phyloP scores from a whole-genome alignment of 2,113 vertebrate species.

The Agapornis roseicollis region DNA sequence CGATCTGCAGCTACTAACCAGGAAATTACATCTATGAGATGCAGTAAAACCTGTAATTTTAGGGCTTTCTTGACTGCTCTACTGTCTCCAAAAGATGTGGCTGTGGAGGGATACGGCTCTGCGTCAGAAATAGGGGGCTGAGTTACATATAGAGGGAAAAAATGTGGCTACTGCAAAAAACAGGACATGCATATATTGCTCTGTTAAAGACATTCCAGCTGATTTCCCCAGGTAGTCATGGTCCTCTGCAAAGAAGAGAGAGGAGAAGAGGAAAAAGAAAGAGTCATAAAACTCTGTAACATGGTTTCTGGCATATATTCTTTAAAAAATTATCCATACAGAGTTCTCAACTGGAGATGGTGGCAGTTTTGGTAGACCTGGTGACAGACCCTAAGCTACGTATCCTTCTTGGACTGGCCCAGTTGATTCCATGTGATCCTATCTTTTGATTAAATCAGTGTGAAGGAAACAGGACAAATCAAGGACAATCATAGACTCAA shows the following conservation, averaged over 20 bases:
- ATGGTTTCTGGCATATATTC: background rate
- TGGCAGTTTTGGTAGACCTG: background rate
- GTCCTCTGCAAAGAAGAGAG: background rate
- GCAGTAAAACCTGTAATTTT: background rate
- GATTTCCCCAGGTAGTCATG: background rate
- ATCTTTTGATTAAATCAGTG: background rate
- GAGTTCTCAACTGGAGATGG: background rate
- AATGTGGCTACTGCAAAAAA: background rate
- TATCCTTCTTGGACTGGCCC: background rate
- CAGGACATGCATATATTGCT: background rate
- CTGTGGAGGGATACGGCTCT: background rate
- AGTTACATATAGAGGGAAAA: background rate
- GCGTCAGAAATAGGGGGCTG: background rate
- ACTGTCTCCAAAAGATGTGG: background rate
- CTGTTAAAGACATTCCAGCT: background rate
- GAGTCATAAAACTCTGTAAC: accelerated
- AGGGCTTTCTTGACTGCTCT: background rate
- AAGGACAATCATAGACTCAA: background rate
- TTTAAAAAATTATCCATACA: background rate
- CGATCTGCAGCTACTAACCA: background rate
- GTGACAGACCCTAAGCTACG: background rate
- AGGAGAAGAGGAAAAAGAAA: background rate
- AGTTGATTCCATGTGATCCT: background rate
- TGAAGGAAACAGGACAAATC: background rate
- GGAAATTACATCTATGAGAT: background rate